phyloP scores from a whole-genome alignment of 2,888 invertebrate species.

The Plagodis dolabraria region DNA sequence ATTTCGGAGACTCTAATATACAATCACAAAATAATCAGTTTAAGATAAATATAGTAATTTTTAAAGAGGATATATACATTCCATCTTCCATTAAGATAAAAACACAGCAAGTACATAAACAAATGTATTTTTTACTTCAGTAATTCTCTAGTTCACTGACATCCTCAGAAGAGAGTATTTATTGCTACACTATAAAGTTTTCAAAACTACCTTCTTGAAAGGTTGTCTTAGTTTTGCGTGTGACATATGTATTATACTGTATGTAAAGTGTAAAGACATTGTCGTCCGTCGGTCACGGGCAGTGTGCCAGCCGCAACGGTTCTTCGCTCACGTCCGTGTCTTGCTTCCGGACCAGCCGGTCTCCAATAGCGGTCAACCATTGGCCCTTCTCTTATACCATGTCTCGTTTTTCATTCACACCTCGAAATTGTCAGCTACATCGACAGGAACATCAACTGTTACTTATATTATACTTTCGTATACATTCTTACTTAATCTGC shows the following conservation, averaged over 20 bases:
- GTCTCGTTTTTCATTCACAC: conserved; percentile 16
- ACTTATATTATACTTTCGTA: too few relatives aligned
- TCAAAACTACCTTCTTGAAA: too few relatives aligned
- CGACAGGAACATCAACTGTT: neutral
- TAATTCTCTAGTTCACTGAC: too few relatives aligned
- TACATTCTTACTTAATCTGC: neutral
- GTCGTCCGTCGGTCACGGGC: conserved; percentile 63
- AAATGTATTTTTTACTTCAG: too few relatives aligned
- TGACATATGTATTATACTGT: conserved; percentile 6
- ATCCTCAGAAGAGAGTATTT: too few relatives aligned
- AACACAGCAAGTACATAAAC: too few relatives aligned
- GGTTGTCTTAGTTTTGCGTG: neutral
- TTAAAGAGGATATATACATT: too few relatives aligned
- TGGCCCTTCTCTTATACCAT: conserved; percentile 8
- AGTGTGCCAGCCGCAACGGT: conserved; percentile 70
- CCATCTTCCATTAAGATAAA: too few relatives aligned
- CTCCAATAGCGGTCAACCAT: conserved; percentile 23
- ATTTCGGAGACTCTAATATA: too few relatives aligned
- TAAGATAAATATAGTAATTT: too few relatives aligned
- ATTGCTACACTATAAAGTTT: too few relatives aligned
- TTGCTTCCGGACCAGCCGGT: conserved; percentile 54
- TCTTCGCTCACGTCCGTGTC: conserved; percentile 33
- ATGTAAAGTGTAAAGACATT: conserved; percentile 39
- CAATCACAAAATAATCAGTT: too few relatives aligned
- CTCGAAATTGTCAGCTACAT: conserved; percentile 3